Conservation (phyloP, 2,113 vertebrate genomes). For the Catharus bicknelli region DNA sequence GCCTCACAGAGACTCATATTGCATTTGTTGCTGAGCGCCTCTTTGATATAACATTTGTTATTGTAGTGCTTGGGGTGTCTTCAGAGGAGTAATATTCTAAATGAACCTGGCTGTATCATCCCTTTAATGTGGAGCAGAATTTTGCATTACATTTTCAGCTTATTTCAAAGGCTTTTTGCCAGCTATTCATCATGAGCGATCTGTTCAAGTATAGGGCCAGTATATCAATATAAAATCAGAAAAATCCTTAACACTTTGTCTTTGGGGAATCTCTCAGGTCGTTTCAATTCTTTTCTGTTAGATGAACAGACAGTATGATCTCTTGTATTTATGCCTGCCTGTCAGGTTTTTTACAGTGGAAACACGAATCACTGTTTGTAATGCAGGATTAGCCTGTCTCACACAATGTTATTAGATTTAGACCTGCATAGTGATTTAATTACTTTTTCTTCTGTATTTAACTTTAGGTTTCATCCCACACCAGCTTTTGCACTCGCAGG, state of each 20-base stretch:
- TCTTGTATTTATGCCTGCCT: conserved; percentile 24
- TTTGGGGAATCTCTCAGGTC: background rate
- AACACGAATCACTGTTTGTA: conserved; percentile 10
- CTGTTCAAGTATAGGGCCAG: background rate
- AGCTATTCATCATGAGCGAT: background rate
- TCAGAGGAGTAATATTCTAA: conserved; percentile 60
- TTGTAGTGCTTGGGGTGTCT: conserved; percentile 28
- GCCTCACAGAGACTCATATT: conserved; percentile 32
- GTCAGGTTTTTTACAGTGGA: conserved; percentile 8
- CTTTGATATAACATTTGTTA: conserved; percentile 56
- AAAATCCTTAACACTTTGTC: background rate
- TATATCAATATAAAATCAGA: conserved; percentile 22
- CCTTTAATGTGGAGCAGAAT: background rate
- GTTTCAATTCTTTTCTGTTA: background rate
- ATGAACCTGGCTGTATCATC: conserved; percentile 54
- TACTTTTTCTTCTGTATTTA: conserved; percentile 24
- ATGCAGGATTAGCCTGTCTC: conserved; percentile 40
- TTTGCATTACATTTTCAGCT: conserved; percentile 20
- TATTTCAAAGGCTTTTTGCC: background rate
- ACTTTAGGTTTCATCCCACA: background rate
- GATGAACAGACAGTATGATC: background rate
- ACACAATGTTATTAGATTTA: background rate
- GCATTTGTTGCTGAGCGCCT: conserved; percentile 36
- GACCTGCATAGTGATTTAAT: background rate
- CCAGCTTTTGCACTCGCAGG: background rate